Conservation (phyloP, 2,797 vertebrate species). For the Pseudochaenichthys georgianus region DNA sequence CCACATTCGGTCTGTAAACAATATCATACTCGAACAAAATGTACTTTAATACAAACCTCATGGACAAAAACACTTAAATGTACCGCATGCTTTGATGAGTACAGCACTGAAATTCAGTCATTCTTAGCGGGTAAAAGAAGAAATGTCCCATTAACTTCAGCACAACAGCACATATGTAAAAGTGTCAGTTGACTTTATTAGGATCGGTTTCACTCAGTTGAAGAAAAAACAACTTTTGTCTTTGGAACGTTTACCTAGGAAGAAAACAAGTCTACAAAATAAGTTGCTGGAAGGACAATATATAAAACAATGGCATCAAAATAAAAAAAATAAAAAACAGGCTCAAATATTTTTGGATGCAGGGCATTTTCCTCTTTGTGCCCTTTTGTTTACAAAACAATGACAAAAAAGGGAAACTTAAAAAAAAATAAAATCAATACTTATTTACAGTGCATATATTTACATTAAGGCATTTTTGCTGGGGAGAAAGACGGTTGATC, state of each 20-base stretch:
- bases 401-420: slow-evolving; percentile 87
- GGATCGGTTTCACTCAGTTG: slow-evolving; percentile 86
- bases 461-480: slow-evolving; percentile 93
- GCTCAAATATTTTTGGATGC: slow-evolving; percentile 91
- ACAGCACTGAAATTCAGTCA: not conserved
- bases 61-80: slow-evolving; percentile 8
- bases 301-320: slow-evolving; percentile 83
- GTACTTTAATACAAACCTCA: slow-evolving; percentile 37
- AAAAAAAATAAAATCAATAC: slow-evolving; percentile 60
- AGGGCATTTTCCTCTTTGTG: slow-evolving; percentile 87
- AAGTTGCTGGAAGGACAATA: slow-evolving; percentile 81
- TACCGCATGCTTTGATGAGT: not conserved
- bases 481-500: slow-evolving; percentile 76
- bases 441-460: slow-evolving; percentile 98
- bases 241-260: slow-evolving; percentile 85
- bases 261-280: slow-evolving; percentile 82
- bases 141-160: slow-evolving; percentile 30
- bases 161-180: slow-evolving; percentile 67
- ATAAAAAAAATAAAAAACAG: slow-evolving; percentile 75
- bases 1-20: slow-evolving; percentile 26
- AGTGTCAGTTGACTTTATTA: slow-evolving; percentile 86
- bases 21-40: not conserved
- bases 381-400: slow-evolving; percentile 89
- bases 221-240: slow-evolving; percentile 86
- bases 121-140: slow-evolving; percentile 6